phyloP scores from a whole-genome alignment of 2,113 vertebrate genomes.

The Litocranius walleri region DNA sequence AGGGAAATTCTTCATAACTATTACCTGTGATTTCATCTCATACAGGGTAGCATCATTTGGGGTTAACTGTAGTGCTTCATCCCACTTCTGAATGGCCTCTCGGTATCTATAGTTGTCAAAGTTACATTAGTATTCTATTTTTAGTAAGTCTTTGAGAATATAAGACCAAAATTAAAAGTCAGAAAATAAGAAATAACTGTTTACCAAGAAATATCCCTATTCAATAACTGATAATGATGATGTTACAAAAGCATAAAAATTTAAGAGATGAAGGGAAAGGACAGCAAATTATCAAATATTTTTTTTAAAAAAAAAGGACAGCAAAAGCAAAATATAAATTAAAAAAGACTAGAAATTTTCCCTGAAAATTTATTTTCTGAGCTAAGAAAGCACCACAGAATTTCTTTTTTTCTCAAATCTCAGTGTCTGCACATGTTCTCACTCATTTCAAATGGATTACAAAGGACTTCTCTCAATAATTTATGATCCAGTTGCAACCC shows the following conservation, averaged over 20 bases:
- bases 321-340: neutral
- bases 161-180: constrained; percentile 1
- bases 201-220: neutral
- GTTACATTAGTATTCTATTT: constrained; percentile 43
- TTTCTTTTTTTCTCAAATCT: neutral
- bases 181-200: neutral
- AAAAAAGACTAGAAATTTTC: neutral
- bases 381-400: neutral
- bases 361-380: neutral
- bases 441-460: neutral
- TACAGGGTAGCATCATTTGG: constrained; percentile 92
- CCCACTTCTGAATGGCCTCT: constrained; percentile 95
- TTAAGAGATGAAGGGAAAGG: neutral
- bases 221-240: neutral
- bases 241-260: neutral
- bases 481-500: neutral
- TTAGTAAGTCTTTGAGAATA: constrained; percentile 36
- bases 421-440: neutral
- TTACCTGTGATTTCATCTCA: constrained; percentile 99
- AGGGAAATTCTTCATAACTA: neutral
- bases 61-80: constrained; percentile 94
- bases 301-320: neutral
- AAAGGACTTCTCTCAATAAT: neutral
- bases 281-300: neutral
- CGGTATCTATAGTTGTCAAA: constrained; percentile 84